Conservation (phyloP, 2,888 invertebrate species). For the Caenorhabditis uteleia region DNA sequence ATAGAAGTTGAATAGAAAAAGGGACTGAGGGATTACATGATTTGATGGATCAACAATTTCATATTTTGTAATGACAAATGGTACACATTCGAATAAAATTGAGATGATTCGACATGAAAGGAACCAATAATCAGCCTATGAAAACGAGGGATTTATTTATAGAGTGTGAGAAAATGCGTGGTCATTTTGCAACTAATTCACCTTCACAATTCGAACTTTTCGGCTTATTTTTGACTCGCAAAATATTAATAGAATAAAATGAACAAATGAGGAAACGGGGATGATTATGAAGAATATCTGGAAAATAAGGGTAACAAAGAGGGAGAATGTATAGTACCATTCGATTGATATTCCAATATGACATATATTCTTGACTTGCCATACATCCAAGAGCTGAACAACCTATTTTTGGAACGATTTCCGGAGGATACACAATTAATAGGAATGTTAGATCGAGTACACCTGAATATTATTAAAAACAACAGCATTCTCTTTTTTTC, state of each 20-base stretch:
- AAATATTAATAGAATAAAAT: conserved; percentile 18
- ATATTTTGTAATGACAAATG: conserved; percentile 16
- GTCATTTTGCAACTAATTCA: conserved; percentile 1
- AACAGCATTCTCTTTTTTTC: too few relatives aligned
- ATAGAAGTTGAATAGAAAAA: neutral
- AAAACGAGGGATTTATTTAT: neutral
- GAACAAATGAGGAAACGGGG: conserved; percentile 6
- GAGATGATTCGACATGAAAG: conserved; percentile 24
- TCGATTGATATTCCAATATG: conserved; percentile 13
- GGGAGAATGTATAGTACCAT: neutral
- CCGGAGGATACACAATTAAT: conserved; percentile 12
- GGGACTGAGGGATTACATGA: neutral
- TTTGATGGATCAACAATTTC: conserved; percentile 3
- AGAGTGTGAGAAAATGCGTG: neutral
- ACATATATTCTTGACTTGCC: conserved; percentile 14
- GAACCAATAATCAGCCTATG: conserved; percentile 36
- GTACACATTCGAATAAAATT: conserved; percentile 18
- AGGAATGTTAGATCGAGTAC: conserved; percentile 10
- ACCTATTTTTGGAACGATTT: conserved; percentile 11
- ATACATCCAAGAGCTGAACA: conserved; percentile 29
- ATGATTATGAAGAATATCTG: conserved; percentile 21
- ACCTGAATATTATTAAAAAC: too few relatives aligned
- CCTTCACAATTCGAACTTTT: conserved; percentile 23
- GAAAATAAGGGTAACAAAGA: neutral
- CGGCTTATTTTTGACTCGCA: conserved; percentile 17